These are phyloP conservation scores for Bujurquina vittata DNA, from an alignment of 2,113 vertebrate genomes.

Conservation along the genomic window DNA sequence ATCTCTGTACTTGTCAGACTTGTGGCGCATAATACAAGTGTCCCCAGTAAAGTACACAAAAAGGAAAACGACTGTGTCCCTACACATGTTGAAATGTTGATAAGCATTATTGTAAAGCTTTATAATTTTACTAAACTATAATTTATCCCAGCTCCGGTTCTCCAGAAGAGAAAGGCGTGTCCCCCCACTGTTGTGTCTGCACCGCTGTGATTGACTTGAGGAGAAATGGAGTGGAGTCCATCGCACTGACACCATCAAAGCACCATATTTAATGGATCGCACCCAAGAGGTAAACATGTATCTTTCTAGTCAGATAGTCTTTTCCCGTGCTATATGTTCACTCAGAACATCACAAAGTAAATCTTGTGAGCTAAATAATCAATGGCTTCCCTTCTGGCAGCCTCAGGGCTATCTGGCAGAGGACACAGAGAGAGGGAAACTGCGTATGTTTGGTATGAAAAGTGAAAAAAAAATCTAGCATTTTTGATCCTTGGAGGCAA, in stretches of 20 bases:
- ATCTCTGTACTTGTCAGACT: conserved; percentile 20
- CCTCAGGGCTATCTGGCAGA: conserved; percentile 47
- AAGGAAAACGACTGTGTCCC: conserved; percentile 7
- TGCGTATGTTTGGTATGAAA: conserved; percentile 41
- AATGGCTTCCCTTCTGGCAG: conserved; percentile 61
- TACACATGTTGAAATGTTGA: background rate
- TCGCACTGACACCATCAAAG: conserved; percentile 48
- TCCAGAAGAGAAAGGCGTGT: background rate
- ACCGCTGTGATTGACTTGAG: conserved; percentile 45
- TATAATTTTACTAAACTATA: background rate
- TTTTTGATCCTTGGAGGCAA: conserved; percentile 53
- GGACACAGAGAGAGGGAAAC: conserved; percentile 46
- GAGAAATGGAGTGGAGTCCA: conserved; percentile 25
- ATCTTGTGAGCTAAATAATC: conserved; percentile 68
- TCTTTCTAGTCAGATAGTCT: conserved; percentile 49
- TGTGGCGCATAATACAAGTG: conserved; percentile 19
- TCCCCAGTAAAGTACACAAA: conserved; percentile 18
- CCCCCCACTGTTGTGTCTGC: conserved; percentile 18
- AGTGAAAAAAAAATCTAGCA: background rate
- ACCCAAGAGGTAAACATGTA: conserved; percentile 56
- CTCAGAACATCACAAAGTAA: conserved; percentile 59
- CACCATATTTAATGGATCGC: conserved; percentile 55
- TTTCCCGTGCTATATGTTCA: conserved; percentile 44
- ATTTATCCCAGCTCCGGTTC: conserved; percentile 20
- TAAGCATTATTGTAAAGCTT: conserved; percentile 31